Base-by-base conservation (phyloP, 1,140 invertebrate species). In the Eriocheir sinensis region DNA sequence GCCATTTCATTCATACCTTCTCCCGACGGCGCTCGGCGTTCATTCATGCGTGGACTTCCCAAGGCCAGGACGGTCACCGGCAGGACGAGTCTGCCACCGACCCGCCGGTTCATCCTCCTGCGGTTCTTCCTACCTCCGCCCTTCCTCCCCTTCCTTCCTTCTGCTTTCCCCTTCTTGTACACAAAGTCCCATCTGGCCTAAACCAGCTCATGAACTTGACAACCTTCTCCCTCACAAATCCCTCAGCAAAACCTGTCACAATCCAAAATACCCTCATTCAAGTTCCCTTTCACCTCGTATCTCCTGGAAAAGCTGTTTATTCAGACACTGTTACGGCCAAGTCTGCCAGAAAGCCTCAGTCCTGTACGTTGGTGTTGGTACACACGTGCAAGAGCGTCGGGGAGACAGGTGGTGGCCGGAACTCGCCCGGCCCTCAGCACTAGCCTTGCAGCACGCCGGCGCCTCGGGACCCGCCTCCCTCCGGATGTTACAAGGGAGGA, bases 1-100 rank as follows among this genome's bases (percentile, higher is more conserved):
- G 88, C 88, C 44, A 89, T 30, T 89, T 89, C 88, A 89, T 89
- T 89, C 88, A 89, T 89, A 53, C 38, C 30, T 89, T 44, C 88
- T 53, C 38, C 41, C 88, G 41, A 53, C 88, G 88, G 21, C 88
- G n/a, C 88, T 44, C 32, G 88, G 38, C 41, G 88, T 89, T 89
- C 88, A 89, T 48, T 89, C 41, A 89, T 48, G 88, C 88, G 88
- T 89, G 41, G 88, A 32, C n/a, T 44, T 89, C 44, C 88, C 88
- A 89, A 89, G 88, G 88, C 88, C 88, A 89, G 41, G 44, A 30
- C 34, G 85, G 44, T 88, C 85, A 88, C 85, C 85, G 34, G 34
- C 34, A 88, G 85, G 34, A 30, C 38, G 85, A 88, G 40, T 89
- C 88, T n/a, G 30, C 88, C 88, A 27, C 88, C 32, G 21, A 36